A percentile compares a stretch with the other conserved stretches of the same genome.
Evolutionary conservation across 2,113 vertebrate species (phyloP).

Genomic region (Mesocricetus auratus): DNA sequence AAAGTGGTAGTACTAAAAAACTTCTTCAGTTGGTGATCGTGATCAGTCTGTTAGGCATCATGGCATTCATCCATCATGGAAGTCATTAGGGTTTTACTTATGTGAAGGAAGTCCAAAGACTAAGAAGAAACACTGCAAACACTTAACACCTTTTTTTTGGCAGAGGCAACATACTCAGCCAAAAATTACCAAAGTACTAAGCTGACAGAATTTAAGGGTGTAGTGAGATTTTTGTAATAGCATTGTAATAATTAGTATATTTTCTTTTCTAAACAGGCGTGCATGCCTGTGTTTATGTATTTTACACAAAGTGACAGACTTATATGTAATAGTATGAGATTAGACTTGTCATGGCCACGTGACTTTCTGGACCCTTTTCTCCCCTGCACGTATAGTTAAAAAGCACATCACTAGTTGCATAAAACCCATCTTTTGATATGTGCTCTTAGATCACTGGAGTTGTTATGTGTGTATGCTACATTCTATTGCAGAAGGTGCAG

Average conservation of each 20-base stretch:
- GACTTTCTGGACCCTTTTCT: constrained; percentile 27
- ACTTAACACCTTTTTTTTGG: neutral
- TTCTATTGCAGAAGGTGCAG: neutral
- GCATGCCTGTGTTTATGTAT: neutral
- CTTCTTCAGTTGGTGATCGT: neutral
- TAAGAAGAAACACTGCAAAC: neutral
- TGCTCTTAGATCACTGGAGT: neutral
- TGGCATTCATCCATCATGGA: neutral
- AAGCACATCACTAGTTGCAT: neutral
- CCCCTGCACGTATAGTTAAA: neutral
- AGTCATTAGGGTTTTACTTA: neutral
- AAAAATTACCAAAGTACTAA: neutral
- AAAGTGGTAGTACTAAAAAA: neutral
- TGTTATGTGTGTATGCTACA: neutral
- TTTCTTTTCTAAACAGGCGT: neutral
- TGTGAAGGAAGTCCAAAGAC: neutral
- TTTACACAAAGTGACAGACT: neutral
- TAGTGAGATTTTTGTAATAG: neutral
- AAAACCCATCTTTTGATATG: neutral
- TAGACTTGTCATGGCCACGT: neutral
- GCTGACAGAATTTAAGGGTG: neutral
- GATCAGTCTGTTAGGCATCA: no score
- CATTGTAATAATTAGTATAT: neutral
- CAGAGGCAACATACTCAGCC: neutral
- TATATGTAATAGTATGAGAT: neutral